phyloP scores from a whole-genome alignment of 2,797 vertebrate species.

The Cryptoprocta ferox region DNA sequence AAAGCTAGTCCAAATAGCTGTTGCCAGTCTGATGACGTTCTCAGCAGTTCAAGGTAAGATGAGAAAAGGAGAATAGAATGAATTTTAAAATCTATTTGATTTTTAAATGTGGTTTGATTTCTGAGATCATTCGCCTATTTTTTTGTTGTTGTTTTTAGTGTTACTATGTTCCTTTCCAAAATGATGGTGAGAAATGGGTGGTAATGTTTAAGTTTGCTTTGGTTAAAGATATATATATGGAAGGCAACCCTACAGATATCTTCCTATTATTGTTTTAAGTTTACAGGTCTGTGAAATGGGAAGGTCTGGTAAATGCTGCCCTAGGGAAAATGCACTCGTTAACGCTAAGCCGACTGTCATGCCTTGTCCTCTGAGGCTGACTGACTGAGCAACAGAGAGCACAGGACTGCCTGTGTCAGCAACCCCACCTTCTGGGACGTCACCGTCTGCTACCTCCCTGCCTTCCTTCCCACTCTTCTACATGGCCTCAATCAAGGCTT shows the following conservation, averaged over 20 bases:
- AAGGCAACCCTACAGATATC: not conserved
- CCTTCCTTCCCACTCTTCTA: not conserved
- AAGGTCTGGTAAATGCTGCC: not conserved
- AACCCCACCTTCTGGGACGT: not conserved
- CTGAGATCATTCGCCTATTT: not conserved
- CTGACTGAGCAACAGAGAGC: not conserved
- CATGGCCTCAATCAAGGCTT: not conserved
- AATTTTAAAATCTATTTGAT: conserved; percentile 29
- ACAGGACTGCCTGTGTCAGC: not conserved
- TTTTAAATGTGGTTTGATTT: conserved; percentile 41
- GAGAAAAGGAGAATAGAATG: not conserved
- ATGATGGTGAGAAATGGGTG: conserved; percentile 1
- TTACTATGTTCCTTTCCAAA: conserved; percentile 40
- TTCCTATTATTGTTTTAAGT: conserved; percentile 17
- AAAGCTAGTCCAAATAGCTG: conserved; percentile 49
- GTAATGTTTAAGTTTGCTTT: conserved; percentile 25
- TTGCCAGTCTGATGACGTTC: conserved; percentile 5
- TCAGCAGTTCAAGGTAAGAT: conserved; percentile 36
- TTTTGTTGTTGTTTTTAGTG: not conserved
- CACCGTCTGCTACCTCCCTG: not conserved
- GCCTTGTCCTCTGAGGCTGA: not conserved
- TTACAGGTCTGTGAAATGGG: not conserved
- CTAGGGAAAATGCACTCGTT: not conserved
- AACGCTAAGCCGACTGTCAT: not conserved
- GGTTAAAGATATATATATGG: not conserved